A percentile compares a stretch with the other conserved stretches of the same genome.
Evolutionary conservation across 2,113 vertebrate genomes (phyloP).

Genomic region (Megaceryle torquata): DNA sequence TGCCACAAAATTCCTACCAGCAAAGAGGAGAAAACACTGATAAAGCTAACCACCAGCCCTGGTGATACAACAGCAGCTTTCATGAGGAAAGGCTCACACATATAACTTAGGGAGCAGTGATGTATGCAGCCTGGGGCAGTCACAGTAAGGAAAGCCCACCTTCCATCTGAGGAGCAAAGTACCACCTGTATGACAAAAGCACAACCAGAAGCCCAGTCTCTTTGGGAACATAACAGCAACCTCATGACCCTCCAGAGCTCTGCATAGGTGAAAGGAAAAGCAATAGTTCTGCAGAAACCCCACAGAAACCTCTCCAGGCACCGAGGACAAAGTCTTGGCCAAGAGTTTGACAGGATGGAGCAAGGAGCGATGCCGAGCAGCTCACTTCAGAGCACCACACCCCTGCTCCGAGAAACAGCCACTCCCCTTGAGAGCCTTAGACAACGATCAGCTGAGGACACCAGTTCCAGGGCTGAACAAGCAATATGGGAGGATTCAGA

Average conservation of each 20-base stretch:
- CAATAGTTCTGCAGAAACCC: not conserved
- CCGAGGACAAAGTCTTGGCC: not conserved
- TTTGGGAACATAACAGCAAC: not conserved
- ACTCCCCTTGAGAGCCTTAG: not conserved
- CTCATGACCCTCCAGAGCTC: not conserved
- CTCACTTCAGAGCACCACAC: not conserved
- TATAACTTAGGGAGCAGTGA: not conserved
- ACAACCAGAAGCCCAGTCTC: not conserved
- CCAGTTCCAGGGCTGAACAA: not conserved
- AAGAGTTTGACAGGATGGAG: not conserved
- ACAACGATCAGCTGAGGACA: not conserved
- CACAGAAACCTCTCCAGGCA: not conserved
- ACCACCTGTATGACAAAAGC: not conserved
- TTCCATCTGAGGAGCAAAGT: not conserved
- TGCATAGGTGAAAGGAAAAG: not conserved
- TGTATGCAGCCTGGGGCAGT: not conserved
- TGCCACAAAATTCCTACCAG: constrained; percentile 85
- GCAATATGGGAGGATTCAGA: not conserved
- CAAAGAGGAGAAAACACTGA: not conserved
- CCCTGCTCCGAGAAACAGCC: not conserved
- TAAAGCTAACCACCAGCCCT: not conserved
- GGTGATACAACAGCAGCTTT: not conserved
- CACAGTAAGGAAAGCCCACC: not conserved
- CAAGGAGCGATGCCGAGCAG: not conserved
- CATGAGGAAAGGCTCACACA: not conserved